These are phyloP conservation scores for Crossocerus cetratus DNA, from an alignment of 2,888 invertebrate genomes.

Conservation along the genomic window DNA sequence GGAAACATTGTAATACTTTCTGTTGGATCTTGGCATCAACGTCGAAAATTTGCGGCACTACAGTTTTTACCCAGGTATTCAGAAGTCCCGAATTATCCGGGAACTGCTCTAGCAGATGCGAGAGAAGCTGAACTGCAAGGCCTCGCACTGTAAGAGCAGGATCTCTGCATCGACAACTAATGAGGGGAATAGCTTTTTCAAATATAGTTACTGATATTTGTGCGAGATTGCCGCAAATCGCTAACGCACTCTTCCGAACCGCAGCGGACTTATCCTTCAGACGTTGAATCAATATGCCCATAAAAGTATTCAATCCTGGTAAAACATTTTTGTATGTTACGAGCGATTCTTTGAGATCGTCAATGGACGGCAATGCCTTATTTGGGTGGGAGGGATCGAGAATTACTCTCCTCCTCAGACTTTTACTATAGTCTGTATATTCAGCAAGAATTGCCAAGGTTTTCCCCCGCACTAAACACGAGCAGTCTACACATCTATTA, in stretches of 20 bases:
- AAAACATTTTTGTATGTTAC: conserved; percentile 60
- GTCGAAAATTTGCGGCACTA: conserved; percentile 80
- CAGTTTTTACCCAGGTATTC: conserved; percentile 76
- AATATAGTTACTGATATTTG: conserved; percentile 52
- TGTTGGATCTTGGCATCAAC: conserved; percentile 80
- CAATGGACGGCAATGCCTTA: conserved; percentile 56
- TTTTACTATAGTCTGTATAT: conserved; percentile 71
- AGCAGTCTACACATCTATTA: conserved; percentile 79
- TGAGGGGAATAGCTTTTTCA: conserved; percentile 48
- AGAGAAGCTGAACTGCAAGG: conserved; percentile 77
- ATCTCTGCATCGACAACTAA: conserved; percentile 76
- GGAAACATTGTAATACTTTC: conserved; percentile 77
- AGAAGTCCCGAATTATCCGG: conserved; percentile 74
- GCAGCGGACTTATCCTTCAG: conserved; percentile 79
- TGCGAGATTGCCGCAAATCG: conserved; percentile 64
- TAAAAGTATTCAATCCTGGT: conserved; percentile 68
- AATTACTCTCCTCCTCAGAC: conserved; percentile 46
- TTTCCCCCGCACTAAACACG: conserved; percentile 81
- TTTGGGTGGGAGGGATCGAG: conserved; percentile 43
- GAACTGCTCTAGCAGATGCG: conserved; percentile 76
- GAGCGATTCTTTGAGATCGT: conserved; percentile 56
- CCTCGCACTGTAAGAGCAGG: conserved; percentile 78
- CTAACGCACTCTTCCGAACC: conserved; percentile 75
- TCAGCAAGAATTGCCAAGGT: conserved; percentile 81
- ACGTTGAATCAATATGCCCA: conserved; percentile 75